phyloP scores from a whole-genome alignment of 1,140 invertebrate species.

The Medauroidea extradentata region DNA sequence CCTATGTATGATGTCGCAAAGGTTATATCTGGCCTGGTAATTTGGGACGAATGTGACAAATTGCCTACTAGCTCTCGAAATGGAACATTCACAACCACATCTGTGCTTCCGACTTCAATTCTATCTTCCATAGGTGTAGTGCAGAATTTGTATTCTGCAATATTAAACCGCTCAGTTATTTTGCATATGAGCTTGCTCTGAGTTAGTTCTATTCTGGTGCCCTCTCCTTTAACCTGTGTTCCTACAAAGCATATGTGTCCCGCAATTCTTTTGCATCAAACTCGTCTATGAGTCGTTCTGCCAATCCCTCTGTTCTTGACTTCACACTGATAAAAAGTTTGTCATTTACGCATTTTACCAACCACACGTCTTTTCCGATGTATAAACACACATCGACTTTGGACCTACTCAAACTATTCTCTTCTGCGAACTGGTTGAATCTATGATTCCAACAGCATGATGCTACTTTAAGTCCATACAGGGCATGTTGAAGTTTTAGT shows the following conservation, averaged over 20 bases:
- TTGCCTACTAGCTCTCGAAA: slow-evolving; percentile 37
- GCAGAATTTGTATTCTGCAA: slow-evolving; percentile 11
- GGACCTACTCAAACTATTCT: not conserved
- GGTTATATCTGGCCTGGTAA: slow-evolving; percentile 45
- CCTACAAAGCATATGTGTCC: slow-evolving; percentile 10
- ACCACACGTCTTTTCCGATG: not conserved
- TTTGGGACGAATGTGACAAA: slow-evolving; percentile 42
- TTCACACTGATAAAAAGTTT: not conserved
- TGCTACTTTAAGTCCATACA: slow-evolving; percentile 21
- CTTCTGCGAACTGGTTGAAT: slow-evolving; percentile 8
- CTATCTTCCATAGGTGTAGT: slow-evolving; percentile 8
- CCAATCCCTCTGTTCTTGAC: slow-evolving; percentile 3
- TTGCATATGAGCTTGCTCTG: slow-evolving; percentile 3
- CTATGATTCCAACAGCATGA: slow-evolving; percentile 8
- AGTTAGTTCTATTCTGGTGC: not conserved
- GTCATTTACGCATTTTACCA: slow-evolving; percentile 17
- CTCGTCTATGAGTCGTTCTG: slow-evolving; percentile 4
- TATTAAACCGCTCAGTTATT: slow-evolving; percentile 11
- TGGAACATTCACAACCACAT: too few relatives aligned
- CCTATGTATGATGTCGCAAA: slow-evolving; percentile 38
- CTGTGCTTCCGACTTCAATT: too few relatives aligned
- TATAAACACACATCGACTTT: slow-evolving; percentile 11
- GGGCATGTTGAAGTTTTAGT: slow-evolving; percentile 9
- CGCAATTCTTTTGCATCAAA: slow-evolving; percentile 7
- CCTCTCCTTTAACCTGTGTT: not conserved